Evolutionary conservation across 35 echinoderm and acorn worm species (phyloP), one percentile per base, ranked within the genome.

Genomic region (Apostichopus californicus): DNA sequence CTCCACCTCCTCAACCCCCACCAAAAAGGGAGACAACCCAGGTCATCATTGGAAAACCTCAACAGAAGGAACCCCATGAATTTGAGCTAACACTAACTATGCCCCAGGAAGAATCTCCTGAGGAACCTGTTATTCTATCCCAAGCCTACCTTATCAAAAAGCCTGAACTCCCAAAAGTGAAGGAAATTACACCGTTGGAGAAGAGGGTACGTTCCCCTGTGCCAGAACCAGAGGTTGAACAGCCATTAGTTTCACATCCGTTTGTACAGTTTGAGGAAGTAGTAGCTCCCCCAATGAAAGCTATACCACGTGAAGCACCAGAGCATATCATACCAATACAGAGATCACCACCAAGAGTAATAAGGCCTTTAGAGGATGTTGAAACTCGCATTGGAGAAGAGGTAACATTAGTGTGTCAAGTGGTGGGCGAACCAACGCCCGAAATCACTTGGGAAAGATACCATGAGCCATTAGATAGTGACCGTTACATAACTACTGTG

Each of bases 391-490:
- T 95, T 86, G 96, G 96, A 75, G 86, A 90, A 61, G 83, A 95
- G 25, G 94, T 91, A 12, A 75, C 92, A n/a, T 88, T 98, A 13
- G 71, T 78, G 56, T 95, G 93, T 61, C 70, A 90, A 89, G 88
- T 98, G 61, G 85, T 90, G 18, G 96, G 96, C 78, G 89, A 98
- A 46, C 92, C 94, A 93, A 92, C 54, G 25, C 96, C 94, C 65
- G 73, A 60, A n/a, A 94, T 98, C 60, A 90, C 86, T 9, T 98
- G 96, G 96, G 84, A 95, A 25, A 91, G 88, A 86, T 88, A 98
- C 92, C 94, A 90, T 17, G 90, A 93, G 81, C 87, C 89, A 54
- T 57, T 95, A 17, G 90, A 87, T n/a, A 88, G 86, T 77, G 94
- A 98, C 14, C 61, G 90, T 83, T 98, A 91, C 60, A 65, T 90